Conservation (phyloP, 2,113 vertebrate genomes). For the Peromyscus californicus region DNA sequence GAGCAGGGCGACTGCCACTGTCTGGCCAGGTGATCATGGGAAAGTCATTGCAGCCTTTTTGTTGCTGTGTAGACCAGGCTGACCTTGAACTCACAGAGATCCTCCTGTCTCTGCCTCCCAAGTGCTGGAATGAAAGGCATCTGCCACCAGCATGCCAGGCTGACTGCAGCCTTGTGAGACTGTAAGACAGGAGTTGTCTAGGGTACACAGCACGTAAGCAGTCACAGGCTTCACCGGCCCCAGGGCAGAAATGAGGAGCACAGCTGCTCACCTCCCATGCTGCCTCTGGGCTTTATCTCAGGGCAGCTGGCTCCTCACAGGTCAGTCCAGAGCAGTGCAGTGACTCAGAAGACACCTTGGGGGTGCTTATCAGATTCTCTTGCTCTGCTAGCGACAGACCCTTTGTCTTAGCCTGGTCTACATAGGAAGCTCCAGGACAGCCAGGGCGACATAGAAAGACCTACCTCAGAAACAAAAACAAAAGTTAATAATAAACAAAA, state of each 20-base stretch:
- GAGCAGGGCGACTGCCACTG: too few relatives aligned
- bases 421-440: neutral
- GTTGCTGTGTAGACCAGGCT: neutral
- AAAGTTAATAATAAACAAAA: neutral
- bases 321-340: neutral
- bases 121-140: neutral
- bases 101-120: neutral
- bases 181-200: neutral
- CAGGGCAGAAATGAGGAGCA: neutral
- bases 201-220: neutral
- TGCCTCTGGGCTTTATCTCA: neutral
- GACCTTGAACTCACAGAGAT: too few relatives aligned
- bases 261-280: neutral
- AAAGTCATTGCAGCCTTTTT: neutral
- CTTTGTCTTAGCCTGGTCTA: neutral
- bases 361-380: neutral
- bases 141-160: fast-evolving
- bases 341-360: neutral
- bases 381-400: neutral
- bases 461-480: neutral
- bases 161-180: too few relatives aligned
- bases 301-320: neutral
- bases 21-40: too few relatives aligned
- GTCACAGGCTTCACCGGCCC: too few relatives aligned
- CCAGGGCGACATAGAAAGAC: neutral